Conservation (phyloP, 1,140 invertebrate genomes). For the Philopotamus ludificatus region DNA sequence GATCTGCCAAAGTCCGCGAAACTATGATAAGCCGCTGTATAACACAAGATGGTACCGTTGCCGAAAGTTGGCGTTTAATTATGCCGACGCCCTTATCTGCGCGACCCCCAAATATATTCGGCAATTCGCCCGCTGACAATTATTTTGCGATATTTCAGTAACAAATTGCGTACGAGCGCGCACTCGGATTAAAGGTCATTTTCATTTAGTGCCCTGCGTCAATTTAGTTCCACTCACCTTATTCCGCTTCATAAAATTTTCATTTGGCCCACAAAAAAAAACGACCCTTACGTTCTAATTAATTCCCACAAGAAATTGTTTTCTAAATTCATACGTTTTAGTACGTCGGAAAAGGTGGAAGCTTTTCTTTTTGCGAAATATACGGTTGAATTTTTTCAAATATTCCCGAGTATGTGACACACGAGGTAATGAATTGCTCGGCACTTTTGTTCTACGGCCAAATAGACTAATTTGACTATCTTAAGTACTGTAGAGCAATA, state of each 20-base stretch:
- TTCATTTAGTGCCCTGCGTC: not conserved
- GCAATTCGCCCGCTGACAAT: not conserved
- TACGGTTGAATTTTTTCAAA: slow-evolving; percentile 35
- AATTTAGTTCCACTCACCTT: not conserved
- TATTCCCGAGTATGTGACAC: slow-evolving; percentile 35
- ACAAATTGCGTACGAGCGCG: not conserved
- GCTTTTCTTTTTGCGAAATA: slow-evolving; percentile 10
- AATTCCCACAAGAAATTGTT: not conserved
- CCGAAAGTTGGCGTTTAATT: slow-evolving; percentile 19
- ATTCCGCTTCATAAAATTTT: not conserved
- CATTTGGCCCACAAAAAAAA: not conserved
- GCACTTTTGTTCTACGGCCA: slow-evolving; percentile 10
- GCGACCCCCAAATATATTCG: slow-evolving; percentile 17
- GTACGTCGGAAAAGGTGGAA: not conserved
- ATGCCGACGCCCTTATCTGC: not conserved
- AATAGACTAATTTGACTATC: slow-evolving; percentile 15
- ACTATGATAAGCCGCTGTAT: slow-evolving; percentile 24
- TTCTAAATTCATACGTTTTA: not conserved
- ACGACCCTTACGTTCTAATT: not conserved
- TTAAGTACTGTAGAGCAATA: not conserved
- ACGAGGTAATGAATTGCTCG: slow-evolving; percentile 30
- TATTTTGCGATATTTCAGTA: not conserved
- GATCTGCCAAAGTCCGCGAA: not conserved
- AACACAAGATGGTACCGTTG: slow-evolving; percentile 31
- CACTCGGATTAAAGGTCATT: no score